Conservation (phyloP, 2,113 vertebrate genomes). For the Dipodomys spectabilis region DNA sequence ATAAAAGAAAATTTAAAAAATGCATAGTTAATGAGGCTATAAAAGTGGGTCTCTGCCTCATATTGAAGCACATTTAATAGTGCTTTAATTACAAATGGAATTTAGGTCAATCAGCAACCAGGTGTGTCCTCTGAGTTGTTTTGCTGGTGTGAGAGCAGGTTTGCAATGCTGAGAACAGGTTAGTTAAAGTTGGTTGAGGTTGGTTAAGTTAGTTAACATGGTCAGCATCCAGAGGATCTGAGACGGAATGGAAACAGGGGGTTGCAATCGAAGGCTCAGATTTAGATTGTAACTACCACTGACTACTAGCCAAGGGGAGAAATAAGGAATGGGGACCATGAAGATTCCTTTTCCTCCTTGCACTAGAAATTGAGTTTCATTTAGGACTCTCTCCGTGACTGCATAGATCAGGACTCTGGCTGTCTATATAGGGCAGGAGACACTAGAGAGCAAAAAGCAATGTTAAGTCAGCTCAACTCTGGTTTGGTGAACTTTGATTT, state of each 20-base stretch:
- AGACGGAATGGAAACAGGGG: not conserved
- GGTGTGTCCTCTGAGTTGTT: not conserved
- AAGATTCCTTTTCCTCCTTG: not conserved
- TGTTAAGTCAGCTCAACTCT: too few relatives aligned
- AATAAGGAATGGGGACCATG: not conserved
- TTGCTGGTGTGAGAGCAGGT: not conserved
- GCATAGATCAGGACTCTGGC: not conserved
- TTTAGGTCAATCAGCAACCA: not conserved
- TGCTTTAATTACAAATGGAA: not conserved
- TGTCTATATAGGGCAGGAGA: not conserved
- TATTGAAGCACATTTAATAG: not conserved
- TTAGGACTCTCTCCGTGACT: not conserved
- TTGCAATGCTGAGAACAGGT: not conserved
- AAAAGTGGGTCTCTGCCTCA: not conserved
- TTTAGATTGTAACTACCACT: not conserved
- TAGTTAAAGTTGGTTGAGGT: not conserved
- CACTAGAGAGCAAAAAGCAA: too few relatives aligned
- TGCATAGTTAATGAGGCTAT: not conserved
- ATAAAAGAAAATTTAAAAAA: too few relatives aligned
- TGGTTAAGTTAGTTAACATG: not conserved
- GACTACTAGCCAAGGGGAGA: not conserved
- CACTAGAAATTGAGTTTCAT: not conserved
- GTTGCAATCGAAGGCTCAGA: not conserved
- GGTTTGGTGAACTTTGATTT: too few relatives aligned
- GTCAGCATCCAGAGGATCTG: not conserved